These are phyloP conservation scores for Noctuana brunneofusca DNA, from an alignment of 2,888 invertebrate genomes.

Conservation along the genomic window DNA sequence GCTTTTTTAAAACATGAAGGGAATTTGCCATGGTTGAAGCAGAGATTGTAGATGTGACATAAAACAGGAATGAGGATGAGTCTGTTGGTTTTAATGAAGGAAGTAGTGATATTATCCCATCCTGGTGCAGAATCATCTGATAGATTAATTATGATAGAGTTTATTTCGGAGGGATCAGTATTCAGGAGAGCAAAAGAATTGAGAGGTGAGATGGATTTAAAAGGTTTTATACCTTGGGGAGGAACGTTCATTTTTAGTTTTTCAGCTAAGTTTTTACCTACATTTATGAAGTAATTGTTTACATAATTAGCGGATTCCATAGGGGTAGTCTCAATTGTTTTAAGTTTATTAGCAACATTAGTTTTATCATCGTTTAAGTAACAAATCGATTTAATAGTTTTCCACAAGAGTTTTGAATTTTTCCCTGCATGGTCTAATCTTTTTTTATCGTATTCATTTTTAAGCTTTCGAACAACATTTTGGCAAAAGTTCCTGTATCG, in stretches of 20 bases:
- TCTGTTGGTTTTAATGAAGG: too few species aligned
- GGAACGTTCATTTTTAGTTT: background rate
- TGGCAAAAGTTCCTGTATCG: background rate
- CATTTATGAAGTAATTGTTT: background rate
- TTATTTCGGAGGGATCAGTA: background rate
- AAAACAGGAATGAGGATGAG: too few species aligned
- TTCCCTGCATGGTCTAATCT: background rate
- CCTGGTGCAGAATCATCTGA: background rate
- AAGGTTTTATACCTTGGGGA: background rate
- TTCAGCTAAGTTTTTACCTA: background rate
- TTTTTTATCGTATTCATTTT: background rate
- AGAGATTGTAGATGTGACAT: too few species aligned
- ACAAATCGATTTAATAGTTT: constrained; percentile 2
- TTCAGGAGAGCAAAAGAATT: background rate
- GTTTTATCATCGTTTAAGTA: background rate
- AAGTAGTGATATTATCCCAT: too few species aligned
- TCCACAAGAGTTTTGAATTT: background rate
- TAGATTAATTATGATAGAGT: background rate
- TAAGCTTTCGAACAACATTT: background rate
- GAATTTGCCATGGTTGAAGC: too few species aligned
- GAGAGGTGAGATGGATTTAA: background rate
- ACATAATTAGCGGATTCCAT: background rate
- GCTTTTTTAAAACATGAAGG: too few species aligned
- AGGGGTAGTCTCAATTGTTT: background rate
- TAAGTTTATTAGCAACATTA: background rate